phyloP scores from a whole-genome alignment of 30 jellyfish, hydroid and myxozoan genomes.

The Sanderia malayensis region DNA sequence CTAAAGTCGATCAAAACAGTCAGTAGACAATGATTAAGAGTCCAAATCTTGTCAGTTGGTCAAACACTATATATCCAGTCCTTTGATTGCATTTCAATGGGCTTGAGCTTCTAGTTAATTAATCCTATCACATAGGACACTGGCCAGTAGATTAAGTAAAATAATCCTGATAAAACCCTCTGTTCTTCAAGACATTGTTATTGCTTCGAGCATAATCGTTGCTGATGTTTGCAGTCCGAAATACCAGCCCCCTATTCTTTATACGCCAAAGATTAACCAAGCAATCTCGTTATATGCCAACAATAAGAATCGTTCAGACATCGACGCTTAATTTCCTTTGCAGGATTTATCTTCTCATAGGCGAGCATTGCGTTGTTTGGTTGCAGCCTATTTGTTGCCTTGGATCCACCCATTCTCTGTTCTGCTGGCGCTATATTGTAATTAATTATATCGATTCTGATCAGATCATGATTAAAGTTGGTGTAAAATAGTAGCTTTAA shows the following conservation, averaged over 20 bases:
- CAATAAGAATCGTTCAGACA: background rate
- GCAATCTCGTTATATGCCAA: background rate
- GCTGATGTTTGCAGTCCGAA: background rate
- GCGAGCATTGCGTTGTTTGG: too few species aligned
- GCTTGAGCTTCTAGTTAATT: background rate
- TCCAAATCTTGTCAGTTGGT: slow-evolving; percentile 5
- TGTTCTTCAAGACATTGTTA: background rate
- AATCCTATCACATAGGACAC: slow-evolving; percentile 1
- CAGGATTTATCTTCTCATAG: background rate
- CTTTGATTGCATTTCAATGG: background rate
- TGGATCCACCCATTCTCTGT: too few species aligned
- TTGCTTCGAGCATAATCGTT: background rate
- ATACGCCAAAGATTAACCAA: background rate
- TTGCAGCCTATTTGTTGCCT: too few species aligned
- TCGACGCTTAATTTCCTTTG: background rate
- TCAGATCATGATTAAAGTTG: too few species aligned
- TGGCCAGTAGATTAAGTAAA: background rate
- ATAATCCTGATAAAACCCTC: slow-evolving; percentile 10
- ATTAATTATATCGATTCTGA: too few species aligned
- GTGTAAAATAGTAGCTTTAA: too few species aligned
- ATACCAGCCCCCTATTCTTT: slow-evolving; percentile 4
- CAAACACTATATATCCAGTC: background rate
- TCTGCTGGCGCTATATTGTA: too few species aligned
- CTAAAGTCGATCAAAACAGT: background rate
- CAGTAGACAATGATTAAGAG: background rate